A percentile compares a stretch with the other conserved stretches of the same genome.
phyloP scores from a whole-genome alignment of 2,888 invertebrate genomes.

The Antitype chi region DNA sequence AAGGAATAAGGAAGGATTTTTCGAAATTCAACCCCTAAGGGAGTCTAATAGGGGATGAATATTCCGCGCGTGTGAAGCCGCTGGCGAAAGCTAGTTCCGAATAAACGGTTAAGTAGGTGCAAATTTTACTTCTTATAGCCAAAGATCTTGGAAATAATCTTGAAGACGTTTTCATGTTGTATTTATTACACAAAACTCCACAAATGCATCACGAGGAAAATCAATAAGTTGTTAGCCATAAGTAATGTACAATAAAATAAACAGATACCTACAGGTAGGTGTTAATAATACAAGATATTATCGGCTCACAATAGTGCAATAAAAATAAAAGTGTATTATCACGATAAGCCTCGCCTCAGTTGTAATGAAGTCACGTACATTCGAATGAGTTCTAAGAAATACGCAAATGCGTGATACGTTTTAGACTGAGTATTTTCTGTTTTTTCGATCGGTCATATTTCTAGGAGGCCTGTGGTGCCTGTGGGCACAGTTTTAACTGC shows the following conservation, averaged over 20 bases:
- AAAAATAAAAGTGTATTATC: slow-evolving; percentile 5
- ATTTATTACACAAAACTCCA: background rate
- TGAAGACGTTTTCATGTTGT: background rate
- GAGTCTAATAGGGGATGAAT: too few species aligned
- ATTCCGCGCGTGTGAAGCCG: too few species aligned
- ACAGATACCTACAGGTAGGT: background rate
- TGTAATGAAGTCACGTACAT: slow-evolving; percentile 19
- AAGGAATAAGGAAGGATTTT: too few species aligned
- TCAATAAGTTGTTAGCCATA: slow-evolving; percentile 9
- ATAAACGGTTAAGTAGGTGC: background rate
- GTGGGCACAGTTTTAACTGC: too few species aligned
- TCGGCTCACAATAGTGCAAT: slow-evolving; percentile 12
- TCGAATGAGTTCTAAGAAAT: background rate
- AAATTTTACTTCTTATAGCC: background rate
- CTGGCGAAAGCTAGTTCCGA: too few species aligned
- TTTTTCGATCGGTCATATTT: background rate
- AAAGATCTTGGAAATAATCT: background rate
- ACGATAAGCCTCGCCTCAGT: background rate
- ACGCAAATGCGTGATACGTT: background rate
- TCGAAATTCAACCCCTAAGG: too few species aligned
- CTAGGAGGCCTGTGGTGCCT: too few species aligned
- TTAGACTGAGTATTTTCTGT: background rate
- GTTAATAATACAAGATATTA: slow-evolving; percentile 10
- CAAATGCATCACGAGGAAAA: slow-evolving; percentile 16
- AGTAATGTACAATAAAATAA: slow-evolving; percentile 21